These are phyloP conservation scores for Fulmarus glacialis DNA, from an alignment of 2,113 vertebrate genomes.

Conservation along the genomic window DNA sequence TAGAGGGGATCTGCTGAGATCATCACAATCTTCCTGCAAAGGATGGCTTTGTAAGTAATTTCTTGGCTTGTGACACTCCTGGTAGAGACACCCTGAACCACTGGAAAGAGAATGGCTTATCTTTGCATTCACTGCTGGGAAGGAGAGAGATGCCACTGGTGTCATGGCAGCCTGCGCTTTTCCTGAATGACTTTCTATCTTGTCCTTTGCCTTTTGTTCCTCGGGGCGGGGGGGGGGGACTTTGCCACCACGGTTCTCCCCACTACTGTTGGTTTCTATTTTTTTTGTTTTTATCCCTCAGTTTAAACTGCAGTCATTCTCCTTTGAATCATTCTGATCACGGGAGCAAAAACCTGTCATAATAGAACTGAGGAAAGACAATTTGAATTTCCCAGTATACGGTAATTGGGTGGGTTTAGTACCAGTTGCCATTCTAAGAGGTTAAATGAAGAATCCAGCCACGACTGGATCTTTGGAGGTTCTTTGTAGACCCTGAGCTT, in stretches of 20 bases:
- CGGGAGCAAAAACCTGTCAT: neutral
- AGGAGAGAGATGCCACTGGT: neutral
- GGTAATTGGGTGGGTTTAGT: neutral
- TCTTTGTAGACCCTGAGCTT: neutral
- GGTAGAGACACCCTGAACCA: neutral
- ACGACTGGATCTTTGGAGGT: neutral
- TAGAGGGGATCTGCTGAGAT: neutral
- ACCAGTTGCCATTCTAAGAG: neutral
- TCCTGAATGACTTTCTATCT: neutral
- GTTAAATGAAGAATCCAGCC: neutral
- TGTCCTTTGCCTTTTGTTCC: neutral
- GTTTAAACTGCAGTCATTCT: neutral
- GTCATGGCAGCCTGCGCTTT: neutral
- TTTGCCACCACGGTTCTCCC: neutral
- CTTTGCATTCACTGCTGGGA: neutral
- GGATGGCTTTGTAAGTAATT: neutral
- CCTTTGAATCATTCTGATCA: neutral
- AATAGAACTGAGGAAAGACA: neutral
- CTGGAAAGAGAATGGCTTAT: neutral
- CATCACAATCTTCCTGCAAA: neutral
- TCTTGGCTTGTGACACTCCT: neutral
- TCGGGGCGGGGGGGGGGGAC: fast-evolving
- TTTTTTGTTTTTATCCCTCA: neutral
- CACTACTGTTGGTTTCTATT: neutral
- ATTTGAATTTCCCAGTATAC: neutral